These are phyloP conservation scores for Nemapogon koenigi DNA, from an alignment of 2,888 invertebrate species.

Conservation along the genomic window DNA sequence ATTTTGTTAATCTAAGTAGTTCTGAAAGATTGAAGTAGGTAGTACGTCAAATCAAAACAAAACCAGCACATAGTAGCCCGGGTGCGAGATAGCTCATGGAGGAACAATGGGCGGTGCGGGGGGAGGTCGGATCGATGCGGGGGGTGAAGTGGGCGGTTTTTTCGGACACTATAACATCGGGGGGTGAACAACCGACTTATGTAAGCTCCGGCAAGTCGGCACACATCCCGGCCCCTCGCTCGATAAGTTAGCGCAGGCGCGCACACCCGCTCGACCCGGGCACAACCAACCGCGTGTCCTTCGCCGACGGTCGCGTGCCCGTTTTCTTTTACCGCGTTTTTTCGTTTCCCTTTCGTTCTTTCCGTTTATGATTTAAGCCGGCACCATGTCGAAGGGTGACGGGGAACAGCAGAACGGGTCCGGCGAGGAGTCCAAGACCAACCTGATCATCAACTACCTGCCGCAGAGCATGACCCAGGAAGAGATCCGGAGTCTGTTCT, in stretches of 20 bases:
- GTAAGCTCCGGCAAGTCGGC: conserved; percentile 44
- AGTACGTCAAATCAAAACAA: too few species aligned
- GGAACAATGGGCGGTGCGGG: conserved; percentile 5
- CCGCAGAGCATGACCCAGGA: conserved; percentile 99
- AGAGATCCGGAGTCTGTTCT: conserved; percentile 96
- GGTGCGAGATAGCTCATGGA: too few species aligned
- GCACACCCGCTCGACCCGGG: conserved; percentile 17
- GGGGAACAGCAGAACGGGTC: conserved; percentile 87
- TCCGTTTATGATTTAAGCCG: conserved; percentile 60
- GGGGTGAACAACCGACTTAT: conserved; percentile 58
- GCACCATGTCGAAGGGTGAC: conserved; percentile 87
- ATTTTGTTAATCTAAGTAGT: too few species aligned
- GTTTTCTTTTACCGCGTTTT: conserved; percentile 64
- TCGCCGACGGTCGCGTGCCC: conserved; percentile 45
- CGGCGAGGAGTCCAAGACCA: conserved; percentile 94
- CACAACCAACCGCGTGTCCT: conserved; percentile 58
- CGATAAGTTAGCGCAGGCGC: conserved; percentile 15
- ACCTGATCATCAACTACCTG: conserved; percentile 99
- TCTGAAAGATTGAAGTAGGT: too few species aligned
- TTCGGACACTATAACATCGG: conserved; percentile 59
- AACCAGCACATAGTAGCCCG: too few species aligned
- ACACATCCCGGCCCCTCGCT: conserved; percentile 22
- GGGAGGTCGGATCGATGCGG: conserved; percentile 37
- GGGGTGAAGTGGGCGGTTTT: conserved; percentile 55
- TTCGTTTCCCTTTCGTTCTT: conserved; percentile 65